These are phyloP conservation scores for Fringilla coelebs DNA, from an alignment of 2,797 vertebrate genomes.

Conservation along the genomic window DNA sequence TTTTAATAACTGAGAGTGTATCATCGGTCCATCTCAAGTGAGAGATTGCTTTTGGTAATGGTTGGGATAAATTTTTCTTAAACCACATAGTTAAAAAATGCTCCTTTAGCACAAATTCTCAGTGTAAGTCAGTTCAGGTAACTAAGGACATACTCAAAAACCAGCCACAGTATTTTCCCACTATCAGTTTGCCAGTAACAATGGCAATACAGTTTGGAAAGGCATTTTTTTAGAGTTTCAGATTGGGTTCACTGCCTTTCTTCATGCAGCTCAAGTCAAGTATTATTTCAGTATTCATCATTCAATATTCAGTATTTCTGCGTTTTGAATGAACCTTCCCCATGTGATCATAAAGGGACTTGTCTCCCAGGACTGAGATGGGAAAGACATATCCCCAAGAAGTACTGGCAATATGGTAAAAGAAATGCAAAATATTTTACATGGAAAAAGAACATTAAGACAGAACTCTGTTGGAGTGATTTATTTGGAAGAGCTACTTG, in stretches of 20 bases:
- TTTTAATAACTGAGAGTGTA: not conserved
- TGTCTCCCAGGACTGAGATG: not conserved
- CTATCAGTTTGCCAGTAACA: not conserved
- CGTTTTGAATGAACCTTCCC: conserved; percentile 45
- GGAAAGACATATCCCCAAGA: not conserved
- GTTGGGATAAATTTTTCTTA: not conserved
- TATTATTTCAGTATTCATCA: conserved; percentile 38
- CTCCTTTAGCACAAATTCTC: not conserved
- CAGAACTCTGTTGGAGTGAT: not conserved
- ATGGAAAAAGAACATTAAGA: conserved; percentile 24
- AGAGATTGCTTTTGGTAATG: not conserved
- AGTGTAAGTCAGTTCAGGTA: not conserved
- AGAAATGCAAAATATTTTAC: conserved; percentile 25
- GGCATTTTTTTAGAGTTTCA: not conserved
- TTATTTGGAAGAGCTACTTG: conserved; percentile 18
- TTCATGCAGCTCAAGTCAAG: not conserved
- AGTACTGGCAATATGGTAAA: conserved; percentile 3
- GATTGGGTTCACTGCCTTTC: conserved; percentile 20
- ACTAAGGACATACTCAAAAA: not conserved
- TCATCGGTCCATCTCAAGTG: not conserved
- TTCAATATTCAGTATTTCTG: conserved; percentile 38
- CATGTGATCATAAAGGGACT: conserved; percentile 39
- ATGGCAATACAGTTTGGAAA: conserved; percentile 1
- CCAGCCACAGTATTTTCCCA: not conserved
- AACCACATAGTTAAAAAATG: not conserved